These are phyloP conservation scores for Heliangelus exortis DNA, from an alignment of 2,797 vertebrate genomes.

Conservation along the genomic window DNA sequence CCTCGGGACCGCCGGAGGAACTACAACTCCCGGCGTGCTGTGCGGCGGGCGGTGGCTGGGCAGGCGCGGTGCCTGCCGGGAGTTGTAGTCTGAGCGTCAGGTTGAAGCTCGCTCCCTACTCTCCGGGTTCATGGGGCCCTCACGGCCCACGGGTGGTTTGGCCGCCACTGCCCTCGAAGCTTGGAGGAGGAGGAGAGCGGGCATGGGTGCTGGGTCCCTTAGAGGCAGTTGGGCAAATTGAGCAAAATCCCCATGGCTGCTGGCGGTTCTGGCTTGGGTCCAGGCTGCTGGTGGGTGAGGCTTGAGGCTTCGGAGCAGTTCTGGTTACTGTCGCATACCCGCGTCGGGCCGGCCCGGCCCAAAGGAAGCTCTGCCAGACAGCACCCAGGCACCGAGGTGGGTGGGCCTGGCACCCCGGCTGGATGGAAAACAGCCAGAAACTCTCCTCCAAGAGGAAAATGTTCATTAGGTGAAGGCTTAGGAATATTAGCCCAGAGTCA, in stretches of 20 bases:
- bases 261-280: neutral
- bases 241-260: fast-evolving
- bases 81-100: neutral
- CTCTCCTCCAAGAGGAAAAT: fast-evolving
- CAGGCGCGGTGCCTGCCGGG: neutral
- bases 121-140: neutral
- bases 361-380: too few relatives aligned
- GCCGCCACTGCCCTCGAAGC: fast-evolving
- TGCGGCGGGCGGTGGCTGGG: too few relatives aligned
- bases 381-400: fast-evolving
- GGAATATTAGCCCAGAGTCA: neutral
- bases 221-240: neutral
- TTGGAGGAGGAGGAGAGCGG: neutral
- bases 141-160: fast-evolving
- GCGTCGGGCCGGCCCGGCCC: fast-evolving
- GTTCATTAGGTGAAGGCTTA: neutral
- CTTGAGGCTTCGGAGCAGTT: neutral
- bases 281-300: neutral
- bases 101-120: fast-evolving
- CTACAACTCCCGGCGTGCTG: conserved; percentile 25
- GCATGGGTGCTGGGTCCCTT: fast-evolving
- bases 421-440: neutral
- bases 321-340: fast-evolving
- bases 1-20: fast-evolving
- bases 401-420: too few relatives aligned